phyloP scores from a whole-genome alignment of 2,797 vertebrate species.

The Lophius americanus region DNA sequence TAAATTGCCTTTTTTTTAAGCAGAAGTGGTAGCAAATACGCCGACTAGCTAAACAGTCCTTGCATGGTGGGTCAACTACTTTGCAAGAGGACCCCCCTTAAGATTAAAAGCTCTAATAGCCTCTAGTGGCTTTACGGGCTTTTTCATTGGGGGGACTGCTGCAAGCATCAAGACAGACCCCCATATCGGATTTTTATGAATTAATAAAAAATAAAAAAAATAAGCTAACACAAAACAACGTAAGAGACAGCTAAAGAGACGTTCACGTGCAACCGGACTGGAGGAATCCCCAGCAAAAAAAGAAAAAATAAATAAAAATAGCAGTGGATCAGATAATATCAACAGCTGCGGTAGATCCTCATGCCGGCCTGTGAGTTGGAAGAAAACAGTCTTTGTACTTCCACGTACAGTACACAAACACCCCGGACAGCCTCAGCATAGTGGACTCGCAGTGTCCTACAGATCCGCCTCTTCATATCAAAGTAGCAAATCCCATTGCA shows the following conservation, averaged over 20 bases:
- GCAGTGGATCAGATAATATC: constrained; percentile 24
- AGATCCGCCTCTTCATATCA: constrained; percentile 74
- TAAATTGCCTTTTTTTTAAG: constrained; percentile 16
- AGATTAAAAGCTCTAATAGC: constrained; percentile 13
- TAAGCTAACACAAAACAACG: constrained; percentile 7
- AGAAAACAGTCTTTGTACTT: constrained; percentile 70
- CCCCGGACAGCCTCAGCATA: constrained; percentile 69
- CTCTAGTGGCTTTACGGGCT: constrained; percentile 51
- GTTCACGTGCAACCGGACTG: constrained; percentile 52
- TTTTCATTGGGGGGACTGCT: constrained; percentile 39
- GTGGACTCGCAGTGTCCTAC: constrained; percentile 58
- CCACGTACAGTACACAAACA: constrained; percentile 78
- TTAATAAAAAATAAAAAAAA: constrained; percentile 28
- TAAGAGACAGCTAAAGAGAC: constrained; percentile 7
- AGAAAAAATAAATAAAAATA: constrained; percentile 16
- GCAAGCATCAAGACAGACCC: constrained; percentile 32
- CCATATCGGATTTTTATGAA: constrained; percentile 43
- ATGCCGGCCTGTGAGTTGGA: constrained; percentile 51
- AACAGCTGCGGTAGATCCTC: constrained; percentile 52
- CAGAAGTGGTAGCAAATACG: constrained; percentile 1
- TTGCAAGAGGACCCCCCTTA: constrained; percentile 20
- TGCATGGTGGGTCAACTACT: constrained; percentile 43
- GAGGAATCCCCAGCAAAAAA: constrained; percentile 65
- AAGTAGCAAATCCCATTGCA: constrained; percentile 70
- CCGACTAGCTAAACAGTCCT: constrained; percentile 7